Base-by-base conservation (phyloP, 2,797 vertebrate genomes). In the Huso huso region DNA sequence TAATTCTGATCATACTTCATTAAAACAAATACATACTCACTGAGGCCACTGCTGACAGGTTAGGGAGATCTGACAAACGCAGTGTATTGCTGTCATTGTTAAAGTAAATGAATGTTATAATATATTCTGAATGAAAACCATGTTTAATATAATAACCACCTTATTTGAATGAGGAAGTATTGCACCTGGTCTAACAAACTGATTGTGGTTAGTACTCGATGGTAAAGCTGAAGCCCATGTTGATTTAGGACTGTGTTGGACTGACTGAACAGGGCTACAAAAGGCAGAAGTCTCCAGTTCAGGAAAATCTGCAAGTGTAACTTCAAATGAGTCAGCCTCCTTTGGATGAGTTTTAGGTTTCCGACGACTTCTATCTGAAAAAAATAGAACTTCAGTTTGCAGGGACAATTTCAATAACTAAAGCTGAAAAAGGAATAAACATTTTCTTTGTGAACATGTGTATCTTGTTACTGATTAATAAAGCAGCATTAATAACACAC, bases 261-360 rank as follows among this genome's bases (percentile, higher is more conserved):
- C 57, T 49, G 73, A 15, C 51, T 61, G 48, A 3, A 52, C 48
- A 2, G 59, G 48, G 69, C 74, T 76, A 1, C 50, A 61, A 15
- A 71, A 57, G 0, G 76, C 74, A 59, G 71, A 18, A 64, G 68
- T 62, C 62, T 74, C 83, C 2, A 94, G 75, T 73, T 92, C 86
- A 10, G 87, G 90, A 71, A 94, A 94, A 86, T 97, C 93, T 10
- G 83, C 77, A 75, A 87, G 65, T 64, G 86, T 87, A 70, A 93
- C 87, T 75, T 94, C 89, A 85, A 94, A 90, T 0, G 75, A 68
- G 50, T 59, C 64, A 5, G 68, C 50, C 6, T 80, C 77, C 6
- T 69, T 70, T 64, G 80, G 75, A 62, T 65, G 51, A 63, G 75
- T 63, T 72, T 73, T 81, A 63, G 78, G 79, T 72, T 73, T 81